Evolutionary conservation across 2,797 vertebrate genomes (phyloP).

Genomic region (Schizothorax lantsangensis): DNA sequence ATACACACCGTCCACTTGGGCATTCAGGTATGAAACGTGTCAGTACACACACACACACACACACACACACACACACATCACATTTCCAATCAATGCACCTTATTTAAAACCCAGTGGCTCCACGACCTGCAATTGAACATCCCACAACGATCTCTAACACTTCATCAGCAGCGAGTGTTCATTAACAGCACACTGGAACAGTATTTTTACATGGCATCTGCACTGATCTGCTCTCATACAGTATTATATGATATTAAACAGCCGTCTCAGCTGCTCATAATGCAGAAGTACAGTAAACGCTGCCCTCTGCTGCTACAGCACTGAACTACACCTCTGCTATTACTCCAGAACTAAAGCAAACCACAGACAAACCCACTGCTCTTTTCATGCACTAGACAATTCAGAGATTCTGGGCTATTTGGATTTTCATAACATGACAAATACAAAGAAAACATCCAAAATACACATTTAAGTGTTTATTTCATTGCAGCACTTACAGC

Average conservation of each 20-base stretch:
- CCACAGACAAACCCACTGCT: background rate
- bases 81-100: background rate
- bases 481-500: background rate
- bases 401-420: background rate
- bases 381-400: background rate
- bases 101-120: background rate
- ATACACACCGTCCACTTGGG: slow-evolving; percentile 8
- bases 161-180: background rate
- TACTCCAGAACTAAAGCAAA: too few species aligned
- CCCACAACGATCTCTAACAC: background rate
- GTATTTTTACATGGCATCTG: background rate
- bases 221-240: background rate
- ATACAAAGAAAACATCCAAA: background rate
- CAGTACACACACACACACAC: slow-evolving; percentile 20
- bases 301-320: slow-evolving; percentile 31
- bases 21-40: background rate
- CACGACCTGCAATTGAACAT: background rate
- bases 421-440: background rate
- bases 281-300: background rate
- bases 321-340: background rate
- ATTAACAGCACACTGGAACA: background rate
- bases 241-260: background rate
- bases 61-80: slow-evolving; percentile 5
- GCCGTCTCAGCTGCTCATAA: background rate
- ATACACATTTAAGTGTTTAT: background rate